These are phyloP conservation scores for Plagodis pulveraria DNA, from an alignment of 2,888 invertebrate species.

Conservation along the genomic window DNA sequence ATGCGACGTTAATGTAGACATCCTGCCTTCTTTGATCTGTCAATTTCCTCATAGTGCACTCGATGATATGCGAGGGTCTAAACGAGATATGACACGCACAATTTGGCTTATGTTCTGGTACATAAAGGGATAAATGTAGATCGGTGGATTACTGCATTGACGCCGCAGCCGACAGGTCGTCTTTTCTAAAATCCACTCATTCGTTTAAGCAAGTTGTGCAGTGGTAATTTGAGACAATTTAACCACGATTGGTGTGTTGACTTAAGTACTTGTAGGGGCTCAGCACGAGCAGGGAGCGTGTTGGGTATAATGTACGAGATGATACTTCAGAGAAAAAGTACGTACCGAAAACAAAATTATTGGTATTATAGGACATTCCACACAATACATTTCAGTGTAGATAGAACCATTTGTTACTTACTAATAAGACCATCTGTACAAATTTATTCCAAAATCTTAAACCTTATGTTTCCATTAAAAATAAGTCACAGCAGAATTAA, in stretches of 20 bases:
- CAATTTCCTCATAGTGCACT: slow-evolving; percentile 76
- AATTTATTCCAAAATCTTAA: too few relatives aligned
- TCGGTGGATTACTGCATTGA: slow-evolving; percentile 33
- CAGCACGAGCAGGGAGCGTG: slow-evolving; percentile 55
- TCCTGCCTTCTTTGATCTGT: slow-evolving; percentile 77
- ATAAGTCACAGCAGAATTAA: too few relatives aligned
- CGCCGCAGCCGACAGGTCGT: slow-evolving; percentile 42
- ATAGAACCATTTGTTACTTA: too few relatives aligned
- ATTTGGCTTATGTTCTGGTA: slow-evolving; percentile 47
- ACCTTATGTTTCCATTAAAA: too few relatives aligned
- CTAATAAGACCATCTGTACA: too few relatives aligned
- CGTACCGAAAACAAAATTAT: slow-evolving; percentile 22
- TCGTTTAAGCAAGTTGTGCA: slow-evolving; percentile 63
- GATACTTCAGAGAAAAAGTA: slow-evolving; percentile 39
- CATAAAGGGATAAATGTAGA: slow-evolving; percentile 17
- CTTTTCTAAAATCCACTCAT: slow-evolving; percentile 75
- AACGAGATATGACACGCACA: slow-evolving; percentile 68
- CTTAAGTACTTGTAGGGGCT: slow-evolving; percentile 62
- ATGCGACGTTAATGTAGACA: slow-evolving; percentile 72
- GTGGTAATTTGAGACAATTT: slow-evolving; percentile 76
- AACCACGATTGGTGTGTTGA: slow-evolving; percentile 66
- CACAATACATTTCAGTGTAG: too few relatives aligned
- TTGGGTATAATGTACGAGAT: slow-evolving; percentile 49
- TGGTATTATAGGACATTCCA: neutral
- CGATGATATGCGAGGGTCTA: slow-evolving; percentile 56